Evolutionary conservation across 2,113 vertebrate genomes (phyloP).

Genomic region (Dromaius novaehollandiae): DNA sequence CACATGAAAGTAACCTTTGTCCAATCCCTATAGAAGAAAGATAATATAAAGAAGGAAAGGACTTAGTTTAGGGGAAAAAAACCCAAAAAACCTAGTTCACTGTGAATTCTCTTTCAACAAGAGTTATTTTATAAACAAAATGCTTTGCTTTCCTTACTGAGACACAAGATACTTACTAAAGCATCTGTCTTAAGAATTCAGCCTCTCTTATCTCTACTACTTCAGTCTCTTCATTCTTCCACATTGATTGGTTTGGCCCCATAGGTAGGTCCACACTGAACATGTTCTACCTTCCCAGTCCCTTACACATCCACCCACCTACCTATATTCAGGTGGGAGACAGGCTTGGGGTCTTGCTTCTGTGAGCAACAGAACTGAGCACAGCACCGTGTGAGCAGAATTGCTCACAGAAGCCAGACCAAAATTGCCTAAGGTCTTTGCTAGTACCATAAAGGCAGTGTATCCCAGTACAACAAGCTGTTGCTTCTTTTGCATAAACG

Average conservation of each 20-base stretch:
- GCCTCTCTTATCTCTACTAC: background rate
- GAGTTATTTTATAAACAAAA: background rate
- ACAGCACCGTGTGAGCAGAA: background rate
- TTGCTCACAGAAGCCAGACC: background rate
- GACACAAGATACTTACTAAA: background rate
- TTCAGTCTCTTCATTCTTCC: background rate
- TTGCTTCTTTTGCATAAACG: background rate
- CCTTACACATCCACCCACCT: background rate
- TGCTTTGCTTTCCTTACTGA: background rate
- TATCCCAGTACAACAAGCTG: background rate
- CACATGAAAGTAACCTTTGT: conserved; percentile 78
- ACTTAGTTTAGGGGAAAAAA: background rate
- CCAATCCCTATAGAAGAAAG: conserved; percentile 62
- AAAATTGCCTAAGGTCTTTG: background rate
- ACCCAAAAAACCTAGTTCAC: background rate
- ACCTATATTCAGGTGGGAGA: background rate
- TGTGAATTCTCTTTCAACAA: background rate
- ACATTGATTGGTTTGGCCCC: background rate
- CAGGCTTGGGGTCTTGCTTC: fast-evolving
- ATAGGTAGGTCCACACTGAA: background rate
- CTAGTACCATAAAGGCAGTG: background rate
- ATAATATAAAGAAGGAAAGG: background rate
- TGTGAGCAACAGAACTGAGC: background rate
- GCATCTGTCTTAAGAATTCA: background rate
- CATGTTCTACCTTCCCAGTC: background rate